These are phyloP conservation scores for Nematolebias whitei DNA, from an alignment of 2,113 vertebrate species.

Conservation along the genomic window DNA sequence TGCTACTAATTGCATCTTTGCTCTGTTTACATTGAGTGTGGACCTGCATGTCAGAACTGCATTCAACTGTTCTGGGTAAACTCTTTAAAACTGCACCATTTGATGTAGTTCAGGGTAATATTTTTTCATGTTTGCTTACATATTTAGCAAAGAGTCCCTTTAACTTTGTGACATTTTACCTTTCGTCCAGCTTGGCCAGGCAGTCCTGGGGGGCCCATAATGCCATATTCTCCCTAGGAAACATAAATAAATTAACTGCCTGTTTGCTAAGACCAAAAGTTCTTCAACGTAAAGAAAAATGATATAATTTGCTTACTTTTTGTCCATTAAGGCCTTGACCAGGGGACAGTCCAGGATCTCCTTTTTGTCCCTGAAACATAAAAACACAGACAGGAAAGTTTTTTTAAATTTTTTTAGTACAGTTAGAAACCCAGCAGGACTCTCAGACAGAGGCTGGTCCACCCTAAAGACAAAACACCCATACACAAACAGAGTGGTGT, in stretches of 20 bases:
- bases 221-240: conserved; percentile 85
- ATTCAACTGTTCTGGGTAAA: too few species aligned
- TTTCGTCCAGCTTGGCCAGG: conserved; percentile 88
- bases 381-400: conserved; percentile 13
- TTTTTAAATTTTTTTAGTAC: background rate
- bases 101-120: too few species aligned
- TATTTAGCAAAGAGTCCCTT: background rate
- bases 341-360: conserved; percentile 91
- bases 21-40: too few species aligned
- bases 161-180: conserved; percentile 75
- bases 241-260: background rate
- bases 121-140: too few species aligned
- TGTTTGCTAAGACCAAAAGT: background rate
- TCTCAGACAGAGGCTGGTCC: too few species aligned
- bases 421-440: background rate
- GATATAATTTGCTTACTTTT: conserved; percentile 81
- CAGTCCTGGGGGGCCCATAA: conserved; percentile 83
- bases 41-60: too few species aligned
- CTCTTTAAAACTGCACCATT: too few species aligned
- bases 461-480: too few species aligned
- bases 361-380: conserved; percentile 91
- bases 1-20: too few species aligned
- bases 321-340: conserved; percentile 85
- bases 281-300: background rate
- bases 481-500: too few species aligned